phyloP scores from a whole-genome alignment of 2,113 vertebrate genomes.

The Triplophysa tibetana region DNA sequence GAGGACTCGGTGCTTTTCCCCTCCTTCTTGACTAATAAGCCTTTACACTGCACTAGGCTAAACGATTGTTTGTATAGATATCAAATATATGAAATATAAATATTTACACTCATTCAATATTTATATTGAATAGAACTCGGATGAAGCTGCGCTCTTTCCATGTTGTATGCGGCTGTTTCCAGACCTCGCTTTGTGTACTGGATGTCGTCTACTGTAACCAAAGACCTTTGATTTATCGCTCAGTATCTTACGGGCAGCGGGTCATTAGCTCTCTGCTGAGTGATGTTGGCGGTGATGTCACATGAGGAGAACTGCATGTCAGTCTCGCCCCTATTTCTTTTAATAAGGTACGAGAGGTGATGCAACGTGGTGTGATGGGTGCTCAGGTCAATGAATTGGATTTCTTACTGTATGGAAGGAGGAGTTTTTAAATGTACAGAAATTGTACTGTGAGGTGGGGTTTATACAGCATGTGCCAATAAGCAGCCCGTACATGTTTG shows the following conservation, averaged over 20 bases:
- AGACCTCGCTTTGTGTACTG: slow-evolving; percentile 44
- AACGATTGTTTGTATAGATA: slow-evolving; percentile 23
- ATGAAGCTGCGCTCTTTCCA: slow-evolving; percentile 56
- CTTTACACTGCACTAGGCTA: slow-evolving; percentile 35
- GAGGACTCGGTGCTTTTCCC: slow-evolving; percentile 37
- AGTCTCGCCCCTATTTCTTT: slow-evolving; percentile 11
- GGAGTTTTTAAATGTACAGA: slow-evolving; percentile 21
- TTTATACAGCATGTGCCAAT: slow-evolving; percentile 41
- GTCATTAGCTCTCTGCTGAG: slow-evolving; percentile 53
- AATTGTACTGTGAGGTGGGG: slow-evolving; percentile 3
- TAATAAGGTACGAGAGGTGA: background rate
- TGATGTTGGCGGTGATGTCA: slow-evolving; percentile 49
- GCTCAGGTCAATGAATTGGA: slow-evolving; percentile 10
- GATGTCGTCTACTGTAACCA: slow-evolving; percentile 56
- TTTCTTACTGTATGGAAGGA: slow-evolving; percentile 1
- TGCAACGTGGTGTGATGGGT: background rate
- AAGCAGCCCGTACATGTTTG: slow-evolving; percentile 43
- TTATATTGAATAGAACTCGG: slow-evolving; percentile 28
- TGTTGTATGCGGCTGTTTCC: slow-evolving; percentile 42
- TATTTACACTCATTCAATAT: slow-evolving; percentile 17
- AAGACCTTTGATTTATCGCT: slow-evolving; percentile 45
- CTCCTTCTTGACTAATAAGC: slow-evolving; percentile 37
- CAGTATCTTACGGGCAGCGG: slow-evolving; percentile 54
- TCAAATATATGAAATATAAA: slow-evolving; percentile 37
- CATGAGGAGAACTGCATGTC: slow-evolving; percentile 33